Evolutionary conservation across 2,797 vertebrate genomes (phyloP).

Genomic region (Lycodopsis pacificus): DNA sequence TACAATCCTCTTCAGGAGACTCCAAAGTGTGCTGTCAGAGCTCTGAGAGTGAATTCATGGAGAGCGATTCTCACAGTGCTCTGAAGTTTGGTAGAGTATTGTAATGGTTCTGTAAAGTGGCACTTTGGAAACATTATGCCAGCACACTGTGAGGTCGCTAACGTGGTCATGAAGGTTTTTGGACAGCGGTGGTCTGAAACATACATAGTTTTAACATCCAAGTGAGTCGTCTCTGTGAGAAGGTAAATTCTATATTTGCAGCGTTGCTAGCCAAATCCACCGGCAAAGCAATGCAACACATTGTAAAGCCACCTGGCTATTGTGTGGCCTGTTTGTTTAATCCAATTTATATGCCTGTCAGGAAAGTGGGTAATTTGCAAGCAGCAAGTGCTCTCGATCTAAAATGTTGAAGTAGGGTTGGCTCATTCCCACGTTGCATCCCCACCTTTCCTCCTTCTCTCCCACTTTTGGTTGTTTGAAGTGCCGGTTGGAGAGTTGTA

Average conservation of each 20-base stretch:
- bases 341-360: constrained; percentile 61
- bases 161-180: constrained; percentile 16
- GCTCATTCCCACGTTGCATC: constrained; percentile 70
- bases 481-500: constrained; percentile 71
- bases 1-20: constrained; percentile 24
- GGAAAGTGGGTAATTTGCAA: constrained; percentile 76
- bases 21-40: constrained; percentile 15
- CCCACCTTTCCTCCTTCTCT: constrained; percentile 74
- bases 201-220: not conserved
- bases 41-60: constrained; percentile 57
- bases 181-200: not conserved
- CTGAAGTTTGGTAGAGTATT: constrained; percentile 45
- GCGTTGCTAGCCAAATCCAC: constrained; percentile 10
- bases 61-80: constrained; percentile 51
- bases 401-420: constrained; percentile 74
- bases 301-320: constrained; percentile 22
- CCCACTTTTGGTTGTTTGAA: constrained; percentile 70
- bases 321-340: constrained; percentile 76
- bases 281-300: not conserved
- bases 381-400: constrained; percentile 71
- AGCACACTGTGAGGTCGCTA: constrained; percentile 29
- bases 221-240: not conserved
- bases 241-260: not conserved
- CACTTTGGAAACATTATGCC: constrained; percentile 56
- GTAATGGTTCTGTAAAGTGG: constrained; percentile 64